Conservation (phyloP, 2,797 vertebrate genomes). For the Arnoldichthys spilopterus region DNA sequence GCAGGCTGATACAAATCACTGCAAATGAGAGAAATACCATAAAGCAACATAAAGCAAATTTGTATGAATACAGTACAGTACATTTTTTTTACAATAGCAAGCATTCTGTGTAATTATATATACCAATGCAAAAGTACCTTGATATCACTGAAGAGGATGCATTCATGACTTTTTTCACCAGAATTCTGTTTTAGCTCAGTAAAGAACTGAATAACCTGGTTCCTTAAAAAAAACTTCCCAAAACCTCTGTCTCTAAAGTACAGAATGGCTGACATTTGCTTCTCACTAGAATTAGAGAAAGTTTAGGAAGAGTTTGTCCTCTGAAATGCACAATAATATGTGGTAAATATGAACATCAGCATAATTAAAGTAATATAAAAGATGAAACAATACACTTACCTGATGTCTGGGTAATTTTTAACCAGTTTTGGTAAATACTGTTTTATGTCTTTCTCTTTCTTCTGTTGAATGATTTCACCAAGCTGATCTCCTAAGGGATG, state of each 20-base stretch:
- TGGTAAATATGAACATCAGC: not conserved
- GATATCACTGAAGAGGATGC: constrained; percentile 42
- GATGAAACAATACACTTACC: constrained; percentile 12
- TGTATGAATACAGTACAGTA: too few relatives aligned
- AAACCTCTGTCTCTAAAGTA: constrained; percentile 47
- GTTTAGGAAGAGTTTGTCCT: not conserved
- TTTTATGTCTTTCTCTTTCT: constrained; percentile 49
- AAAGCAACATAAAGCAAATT: not conserved
- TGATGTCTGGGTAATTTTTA: constrained; percentile 54
- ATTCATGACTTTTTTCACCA: constrained; percentile 1
- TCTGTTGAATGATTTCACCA: constrained; percentile 46
- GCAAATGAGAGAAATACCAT: not conserved
- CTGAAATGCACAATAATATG: not conserved
- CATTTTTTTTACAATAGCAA: not conserved
- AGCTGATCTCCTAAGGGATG: constrained; percentile 44
- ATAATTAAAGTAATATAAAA: not conserved
- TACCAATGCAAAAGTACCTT: constrained; percentile 33
- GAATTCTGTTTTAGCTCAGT: constrained; percentile 30
- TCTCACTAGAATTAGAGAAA: constrained; percentile 44
- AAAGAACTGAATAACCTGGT: constrained; percentile 30
- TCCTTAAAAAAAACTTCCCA: not conserved
- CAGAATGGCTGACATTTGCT: constrained; percentile 50
- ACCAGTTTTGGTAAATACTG: constrained; percentile 38
- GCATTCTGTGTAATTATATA: not conserved
- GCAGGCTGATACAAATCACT: not conserved